A percentile compares a stretch with the other conserved stretches of the same genome.
phyloP scores from a whole-genome alignment of 2,797 vertebrate genomes.

The Telmatherina bonti region DNA sequence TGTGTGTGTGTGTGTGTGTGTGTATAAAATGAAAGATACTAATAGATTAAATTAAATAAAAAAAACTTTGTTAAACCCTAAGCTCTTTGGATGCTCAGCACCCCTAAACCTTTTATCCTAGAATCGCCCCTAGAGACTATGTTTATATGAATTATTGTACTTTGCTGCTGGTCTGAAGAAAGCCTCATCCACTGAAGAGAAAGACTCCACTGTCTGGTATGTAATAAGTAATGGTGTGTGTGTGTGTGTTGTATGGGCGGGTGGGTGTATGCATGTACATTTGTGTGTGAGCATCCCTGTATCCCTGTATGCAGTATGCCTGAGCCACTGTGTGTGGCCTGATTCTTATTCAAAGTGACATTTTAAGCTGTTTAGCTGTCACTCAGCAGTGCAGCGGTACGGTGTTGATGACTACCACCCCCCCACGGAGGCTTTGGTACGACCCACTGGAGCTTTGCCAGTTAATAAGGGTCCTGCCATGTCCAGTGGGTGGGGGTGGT shows the following conservation, averaged over 20 bases:
- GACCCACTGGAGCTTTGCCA: slow-evolving; percentile 80
- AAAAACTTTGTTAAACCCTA: too few relatives aligned
- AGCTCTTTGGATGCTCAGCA: too few relatives aligned
- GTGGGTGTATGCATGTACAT: slow-evolving; percentile 2
- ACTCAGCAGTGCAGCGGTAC: slow-evolving; percentile 70
- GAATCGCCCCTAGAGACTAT: too few relatives aligned
- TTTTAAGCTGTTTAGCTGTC: slow-evolving; percentile 80
- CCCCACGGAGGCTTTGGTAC: slow-evolving; percentile 72
- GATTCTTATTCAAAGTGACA: slow-evolving; percentile 77
- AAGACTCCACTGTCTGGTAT: too few relatives aligned
- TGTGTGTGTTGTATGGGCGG: slow-evolving; percentile 4
- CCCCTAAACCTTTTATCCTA: too few relatives aligned
- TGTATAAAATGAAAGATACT: too few relatives aligned
- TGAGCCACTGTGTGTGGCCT: slow-evolving; percentile 62
- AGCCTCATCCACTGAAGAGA: too few relatives aligned
- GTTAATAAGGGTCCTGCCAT: slow-evolving; percentile 81
- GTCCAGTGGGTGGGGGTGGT: slow-evolving; percentile 65
- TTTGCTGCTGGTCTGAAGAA: too few relatives aligned
- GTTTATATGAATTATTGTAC: too few relatives aligned
- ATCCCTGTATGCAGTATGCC: slow-evolving; percentile 24
- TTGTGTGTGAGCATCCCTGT: slow-evolving; percentile 1
- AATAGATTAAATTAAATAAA: too few relatives aligned
- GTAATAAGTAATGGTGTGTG: too few relatives aligned
- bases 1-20: too few relatives aligned
- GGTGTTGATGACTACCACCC: slow-evolving; percentile 68